These are phyloP conservation scores for Hedychridium roseum DNA, from an alignment of 2,888 invertebrate species.

Conservation along the genomic window DNA sequence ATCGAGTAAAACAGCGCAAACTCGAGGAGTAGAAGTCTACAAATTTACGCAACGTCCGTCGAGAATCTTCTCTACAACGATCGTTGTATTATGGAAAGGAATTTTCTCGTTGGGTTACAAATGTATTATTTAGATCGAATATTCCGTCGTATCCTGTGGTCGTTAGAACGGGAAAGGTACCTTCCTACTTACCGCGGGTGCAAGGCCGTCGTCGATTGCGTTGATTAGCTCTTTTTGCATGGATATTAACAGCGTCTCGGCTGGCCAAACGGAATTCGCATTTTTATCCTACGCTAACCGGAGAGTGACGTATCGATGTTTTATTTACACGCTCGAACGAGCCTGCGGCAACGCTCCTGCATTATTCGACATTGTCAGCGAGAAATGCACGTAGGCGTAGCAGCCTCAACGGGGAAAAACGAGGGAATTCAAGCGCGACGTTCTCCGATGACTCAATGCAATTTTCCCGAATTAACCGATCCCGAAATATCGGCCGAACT, in stretches of 20 bases:
- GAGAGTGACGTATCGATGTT: slow-evolving; percentile 18
- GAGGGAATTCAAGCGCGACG: slow-evolving; percentile 16
- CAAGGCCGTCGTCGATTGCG: slow-evolving; percentile 21
- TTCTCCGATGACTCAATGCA: slow-evolving; percentile 18
- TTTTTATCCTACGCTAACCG: slow-evolving; percentile 19
- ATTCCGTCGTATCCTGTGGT: too few species aligned
- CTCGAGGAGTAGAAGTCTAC: too few species aligned
- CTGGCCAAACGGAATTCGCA: slow-evolving; percentile 23
- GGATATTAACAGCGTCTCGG: slow-evolving; percentile 16
- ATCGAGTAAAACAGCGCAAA: too few species aligned
- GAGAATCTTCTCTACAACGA: too few species aligned
- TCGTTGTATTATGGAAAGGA: too few species aligned
- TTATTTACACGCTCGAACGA: slow-evolving; percentile 31
- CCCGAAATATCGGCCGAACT: too few species aligned
- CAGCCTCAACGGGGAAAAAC: slow-evolving; percentile 11
- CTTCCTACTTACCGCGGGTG: slow-evolving; percentile 11
- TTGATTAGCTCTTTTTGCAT: slow-evolving; percentile 14
- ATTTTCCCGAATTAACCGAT: too few species aligned
- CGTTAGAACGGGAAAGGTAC: slow-evolving; percentile 21
- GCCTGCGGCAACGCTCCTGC: slow-evolving; percentile 13
- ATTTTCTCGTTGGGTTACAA: too few species aligned
- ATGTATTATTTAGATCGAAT: too few species aligned
- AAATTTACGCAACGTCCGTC: too few species aligned
- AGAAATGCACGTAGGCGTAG: slow-evolving; percentile 11
- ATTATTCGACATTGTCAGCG: slow-evolving; percentile 20